Evolutionary conservation across 2,113 vertebrate species (phyloP), one percentile per base, ranked within the genome.

Genomic region (Thunnus thynnus): DNA sequence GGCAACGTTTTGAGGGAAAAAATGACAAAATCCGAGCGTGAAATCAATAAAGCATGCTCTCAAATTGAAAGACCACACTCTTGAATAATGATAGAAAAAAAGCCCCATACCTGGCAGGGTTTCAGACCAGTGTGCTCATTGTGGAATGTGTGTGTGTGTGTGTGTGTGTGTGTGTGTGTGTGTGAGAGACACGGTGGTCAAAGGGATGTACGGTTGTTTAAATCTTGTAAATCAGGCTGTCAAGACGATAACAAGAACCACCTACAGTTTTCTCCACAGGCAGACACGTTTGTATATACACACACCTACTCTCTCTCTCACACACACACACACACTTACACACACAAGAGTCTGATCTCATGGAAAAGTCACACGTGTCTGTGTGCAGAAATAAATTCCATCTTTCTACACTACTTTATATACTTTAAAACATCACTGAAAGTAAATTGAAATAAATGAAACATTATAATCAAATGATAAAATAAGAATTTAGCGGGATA

Each of bases 171-270:
- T 56, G 50, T 4, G 16, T 14, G 46, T 68, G 76, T 60, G 64
- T 64, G 18, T 9, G 51, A 22, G 41, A 3, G 56, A 62, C 5
- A 52, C 30, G 22, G 46, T 54, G 63, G 76, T 87, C 68, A 76
- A 63, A 74, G 22, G 70, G 74, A 82, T 80, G 52, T 55, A 67
- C 5, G 71, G 4, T 68, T 89, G 65, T 89, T 87, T 72, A 91
- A 88, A 50, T 80, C 76, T 44, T 75, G 62, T 91, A 84, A 87
- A 84, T 87, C 88, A 72, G 36, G 17, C 44, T 72, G 68, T 84
- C 68, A 55, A 41, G 54, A 65, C 56, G 13, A 5, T 87, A 83
- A 88, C 63, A 81, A 71, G 70, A 85, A 83, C 46, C 84, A 82
- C 78, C 80, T 77, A 62, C 65, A 72, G 20, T 54, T 72, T 70